Evolutionary conservation across 53 echinoderm and acorn worm genomes (phyloP), one percentile per base, ranked within the genome.

Genomic region (Echinarachnius parma): DNA sequence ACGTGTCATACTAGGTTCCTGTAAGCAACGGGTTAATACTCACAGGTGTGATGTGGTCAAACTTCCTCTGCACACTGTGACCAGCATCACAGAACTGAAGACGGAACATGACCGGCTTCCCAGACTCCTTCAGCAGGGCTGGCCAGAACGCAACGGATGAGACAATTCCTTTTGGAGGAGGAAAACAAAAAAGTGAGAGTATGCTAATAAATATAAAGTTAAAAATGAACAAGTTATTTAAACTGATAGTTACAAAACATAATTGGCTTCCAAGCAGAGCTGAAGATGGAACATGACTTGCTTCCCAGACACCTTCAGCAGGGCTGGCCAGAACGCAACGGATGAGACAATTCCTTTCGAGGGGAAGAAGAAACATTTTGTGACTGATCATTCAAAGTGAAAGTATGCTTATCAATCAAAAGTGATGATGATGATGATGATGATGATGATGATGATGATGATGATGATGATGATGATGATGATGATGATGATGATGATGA

Each of bases 11-110:
- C n/a, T n/a, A n/a, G n/a, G n/a, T n/a, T n/a, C n/a, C n/a, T n/a
- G n/a, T n/a, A n/a, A n/a, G n/a, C n/a, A n/a, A n/a, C n/a, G n/a
- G n/a, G n/a, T n/a, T n/a, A 35, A 25, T 11, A 88, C 88, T 92
- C 83, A 98, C 98, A 32, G 98, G 98, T 21, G 85, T 75, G 36
- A 98, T 92, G 62, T 98, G 98, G 59, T 98, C 98, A 74, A 92
- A 98, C 62, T 98, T 98, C 64, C 82, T 92, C 31, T 85, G 63
- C 11, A 87, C 84, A 69, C 87, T 82, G 22, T 98, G 91, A 4
- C 98, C 98, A 31, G 98, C 88, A 80, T 98, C 98, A 91, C 98
- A 98, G 70, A 98, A 98, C 82, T 98, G 88, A 50, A 98, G 80
- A 33, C 85, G 76, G 46, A 92, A 83, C 61, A 98, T 76, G 49